Conservation (phyloP, 30 jellyfish, hydroid and myxozoan genomes). For the Chrysaora quinquecirrha region DNA sequence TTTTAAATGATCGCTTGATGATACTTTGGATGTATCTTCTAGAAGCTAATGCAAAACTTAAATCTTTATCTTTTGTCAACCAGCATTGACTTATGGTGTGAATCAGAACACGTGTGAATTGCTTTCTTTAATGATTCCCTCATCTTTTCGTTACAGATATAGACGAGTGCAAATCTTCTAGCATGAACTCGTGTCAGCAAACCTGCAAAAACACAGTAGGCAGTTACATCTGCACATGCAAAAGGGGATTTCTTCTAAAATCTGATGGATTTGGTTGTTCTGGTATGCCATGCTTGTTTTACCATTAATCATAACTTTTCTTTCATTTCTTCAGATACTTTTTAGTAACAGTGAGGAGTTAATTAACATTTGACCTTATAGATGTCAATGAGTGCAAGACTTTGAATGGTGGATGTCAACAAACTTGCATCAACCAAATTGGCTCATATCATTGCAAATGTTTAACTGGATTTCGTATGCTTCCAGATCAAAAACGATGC, state of each 20-base stretch:
- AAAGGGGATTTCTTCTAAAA: conserved; percentile 5
- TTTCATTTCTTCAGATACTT: background rate
- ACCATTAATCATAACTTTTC: background rate
- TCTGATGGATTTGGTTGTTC: background rate
- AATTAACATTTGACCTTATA: too few relatives aligned
- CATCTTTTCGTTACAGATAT: conserved; percentile 23
- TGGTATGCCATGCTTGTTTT: background rate
- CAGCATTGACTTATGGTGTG: too few relatives aligned
- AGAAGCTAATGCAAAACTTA: too few relatives aligned
- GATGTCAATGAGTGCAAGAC: conserved; percentile 12
- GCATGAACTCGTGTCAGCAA: conserved; percentile 22
- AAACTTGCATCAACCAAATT: background rate
- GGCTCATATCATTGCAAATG: conserved; percentile 20
- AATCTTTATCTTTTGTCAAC: too few relatives aligned
- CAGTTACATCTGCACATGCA: conserved; percentile 31
- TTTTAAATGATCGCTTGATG: too few relatives aligned
- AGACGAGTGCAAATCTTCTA: conserved; percentile 12
- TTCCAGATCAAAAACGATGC: conserved; percentile 8
- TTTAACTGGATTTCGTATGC: background rate
- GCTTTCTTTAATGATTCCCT: too few relatives aligned
- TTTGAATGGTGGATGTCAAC: conserved; percentile 16
- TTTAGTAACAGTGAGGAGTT: background rate
- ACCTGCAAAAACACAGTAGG: conserved; percentile 23
- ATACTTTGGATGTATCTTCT: too few relatives aligned
- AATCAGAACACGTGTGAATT: too few relatives aligned